Base-by-base conservation (phyloP, 1,140 invertebrate genomes). In the Drosophila funebris region DNA sequence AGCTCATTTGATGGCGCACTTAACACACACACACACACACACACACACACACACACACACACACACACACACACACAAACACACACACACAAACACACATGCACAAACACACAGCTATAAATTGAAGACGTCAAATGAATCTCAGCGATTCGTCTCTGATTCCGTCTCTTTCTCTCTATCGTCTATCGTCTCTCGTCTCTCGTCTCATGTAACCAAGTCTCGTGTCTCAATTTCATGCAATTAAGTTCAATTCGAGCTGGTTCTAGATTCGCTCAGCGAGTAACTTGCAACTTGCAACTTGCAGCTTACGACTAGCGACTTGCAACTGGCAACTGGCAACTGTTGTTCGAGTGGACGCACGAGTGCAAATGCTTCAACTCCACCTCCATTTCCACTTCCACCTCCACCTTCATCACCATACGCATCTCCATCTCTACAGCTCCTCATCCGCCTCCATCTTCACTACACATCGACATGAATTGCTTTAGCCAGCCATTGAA, bases 171-270 rank as follows among this genome's bases (percentile, higher is more conserved):
- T 13, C 37, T 31, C 22, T 18, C 9, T n/a, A n/a, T n/a, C n/a
- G n/a, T n/a, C n/a, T n/a, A n/a, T n/a, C n/a, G n/a, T n/a, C n/a
- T n/a, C n/a, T n/a, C n/a, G 16, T 31, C 16, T 52, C 50, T 13
- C 16, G 6, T 24, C 27, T 64, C 68, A 56, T 68, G 68, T 56
- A 53, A 63, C 33, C 68, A 66, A 53, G 70, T 68, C 63, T 68
- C 63, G 70, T 73, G 70, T 68, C 70, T 83, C 81, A 77, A 84
- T 84, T 85, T 84, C 81, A 81, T 85, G 79, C 82, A 85, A 85
- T 85, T 87, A 85, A 81, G 77, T 81, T 87, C 67, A 85, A 87
- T 85, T 85, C 74, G 53, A 77, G 73, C 53, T 69, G 37, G 43
- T 48, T 71, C 41, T 64, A 29, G 5, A n/a, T n/a, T n/a, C n/a